These are phyloP conservation scores for Actinemys pallida DNA, from an alignment of 2,113 vertebrate genomes.

Conservation along the genomic window DNA sequence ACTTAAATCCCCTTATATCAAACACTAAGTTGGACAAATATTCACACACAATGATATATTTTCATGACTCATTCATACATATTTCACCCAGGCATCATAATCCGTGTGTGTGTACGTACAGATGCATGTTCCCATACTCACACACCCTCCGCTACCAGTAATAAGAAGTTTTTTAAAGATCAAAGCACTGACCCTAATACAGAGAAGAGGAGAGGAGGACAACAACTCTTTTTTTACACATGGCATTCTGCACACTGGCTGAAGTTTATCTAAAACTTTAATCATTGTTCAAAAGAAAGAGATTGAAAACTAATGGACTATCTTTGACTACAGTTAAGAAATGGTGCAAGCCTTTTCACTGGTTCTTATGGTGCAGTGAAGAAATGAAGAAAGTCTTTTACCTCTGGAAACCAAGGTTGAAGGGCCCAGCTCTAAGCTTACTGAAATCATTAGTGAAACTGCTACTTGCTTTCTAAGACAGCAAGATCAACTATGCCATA, in stretches of 20 bases:
- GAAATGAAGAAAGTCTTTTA: background rate
- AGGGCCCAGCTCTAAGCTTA: background rate
- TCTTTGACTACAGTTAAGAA: background rate
- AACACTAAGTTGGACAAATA: background rate
- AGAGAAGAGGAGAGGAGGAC: background rate
- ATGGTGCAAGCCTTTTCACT: background rate
- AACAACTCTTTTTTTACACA: fast-evolving
- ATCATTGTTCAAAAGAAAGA: background rate
- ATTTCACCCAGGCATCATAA: fast-evolving
- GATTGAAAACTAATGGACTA: too few relatives aligned
- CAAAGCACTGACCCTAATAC: background rate
- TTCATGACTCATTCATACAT: background rate
- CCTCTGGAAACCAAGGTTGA: fast-evolving
- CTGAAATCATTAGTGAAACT: fast-evolving
- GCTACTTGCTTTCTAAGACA: background rate
- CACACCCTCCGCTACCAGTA: background rate
- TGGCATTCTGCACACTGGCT: fast-evolving
- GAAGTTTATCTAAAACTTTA: background rate
- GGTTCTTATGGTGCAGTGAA: background rate
- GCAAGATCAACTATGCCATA: fast-evolving
- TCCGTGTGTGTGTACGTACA: background rate
- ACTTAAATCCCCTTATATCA: background rate
- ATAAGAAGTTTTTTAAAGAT: background rate
- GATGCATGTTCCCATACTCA: background rate
- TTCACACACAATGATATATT: background rate